These are phyloP conservation scores for Manis javanica DNA, from an alignment of 2,797 vertebrate species.

Conservation along the genomic window DNA sequence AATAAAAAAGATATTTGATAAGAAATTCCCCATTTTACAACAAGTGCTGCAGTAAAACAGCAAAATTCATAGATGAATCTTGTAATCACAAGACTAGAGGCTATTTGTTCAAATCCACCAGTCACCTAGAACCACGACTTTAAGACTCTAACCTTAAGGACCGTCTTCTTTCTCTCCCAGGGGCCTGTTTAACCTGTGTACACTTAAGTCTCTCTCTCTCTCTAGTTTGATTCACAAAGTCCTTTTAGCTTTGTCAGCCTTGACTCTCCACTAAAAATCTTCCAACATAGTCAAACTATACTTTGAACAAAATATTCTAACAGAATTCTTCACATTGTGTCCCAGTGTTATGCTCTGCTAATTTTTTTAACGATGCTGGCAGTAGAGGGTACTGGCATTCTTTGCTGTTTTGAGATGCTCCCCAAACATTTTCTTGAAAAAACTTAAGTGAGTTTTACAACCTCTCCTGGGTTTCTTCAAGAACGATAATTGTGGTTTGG, in stretches of 20 bases:
- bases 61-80: neutral
- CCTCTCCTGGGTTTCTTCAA: neutral
- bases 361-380: neutral
- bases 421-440: neutral
- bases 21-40: neutral
- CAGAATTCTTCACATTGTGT: neutral
- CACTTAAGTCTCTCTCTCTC: neutral
- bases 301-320: neutral
- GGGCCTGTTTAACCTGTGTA: neutral
- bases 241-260: neutral
- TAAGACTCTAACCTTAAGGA: neutral
- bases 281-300: neutral
- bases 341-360: neutral
- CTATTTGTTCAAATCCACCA: neutral
- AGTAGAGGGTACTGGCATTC: neutral
- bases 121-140: neutral
- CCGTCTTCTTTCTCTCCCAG: neutral
- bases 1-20: neutral
- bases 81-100: neutral
- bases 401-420: neutral
- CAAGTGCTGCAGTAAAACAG: neutral
- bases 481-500: neutral
- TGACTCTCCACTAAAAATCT: neutral
- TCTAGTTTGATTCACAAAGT: neutral
- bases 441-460: neutral